These are phyloP conservation scores for Sardina pilchardus DNA, from an alignment of 2,113 vertebrate species.

Conservation along the genomic window DNA sequence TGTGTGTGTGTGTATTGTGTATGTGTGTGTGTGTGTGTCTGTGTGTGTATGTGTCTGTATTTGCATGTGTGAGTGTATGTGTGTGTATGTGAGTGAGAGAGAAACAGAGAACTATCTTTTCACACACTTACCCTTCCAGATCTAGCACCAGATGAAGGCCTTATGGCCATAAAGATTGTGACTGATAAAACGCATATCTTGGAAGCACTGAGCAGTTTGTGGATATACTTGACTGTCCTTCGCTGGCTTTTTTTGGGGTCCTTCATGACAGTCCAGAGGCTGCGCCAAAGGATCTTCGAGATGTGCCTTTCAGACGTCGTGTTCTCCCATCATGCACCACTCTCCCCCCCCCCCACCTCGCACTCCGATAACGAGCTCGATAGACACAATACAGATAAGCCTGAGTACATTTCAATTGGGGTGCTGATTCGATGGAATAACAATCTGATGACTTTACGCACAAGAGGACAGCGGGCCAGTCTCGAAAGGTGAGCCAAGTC, in stretches of 20 bases:
- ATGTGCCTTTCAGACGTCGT: no score
- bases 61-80: not conserved
- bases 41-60: not conserved
- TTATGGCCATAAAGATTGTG: not conserved
- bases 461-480: not conserved
- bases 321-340: not conserved
- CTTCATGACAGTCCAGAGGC: not conserved
- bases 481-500: not conserved
- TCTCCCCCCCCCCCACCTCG: not conserved
- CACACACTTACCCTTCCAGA: not conserved
- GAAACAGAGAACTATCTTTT: not conserved
- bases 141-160: constrained; percentile 12
- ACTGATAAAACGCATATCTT: constrained; percentile 4
- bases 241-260: not conserved
- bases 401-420: not conserved
- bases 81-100: not conserved
- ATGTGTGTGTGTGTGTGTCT: not conserved
- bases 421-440: constrained; percentile 5
- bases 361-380: not conserved
- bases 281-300: no score
- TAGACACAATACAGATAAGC: constrained; percentile 6
- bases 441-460: constrained; percentile 3
- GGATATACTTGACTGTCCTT: not conserved
- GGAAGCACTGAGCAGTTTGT: not conserved
- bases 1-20: not conserved